These are phyloP conservation scores for Cryptops parisi DNA, from an alignment of 2,888 invertebrate species.

Conservation along the genomic window DNA sequence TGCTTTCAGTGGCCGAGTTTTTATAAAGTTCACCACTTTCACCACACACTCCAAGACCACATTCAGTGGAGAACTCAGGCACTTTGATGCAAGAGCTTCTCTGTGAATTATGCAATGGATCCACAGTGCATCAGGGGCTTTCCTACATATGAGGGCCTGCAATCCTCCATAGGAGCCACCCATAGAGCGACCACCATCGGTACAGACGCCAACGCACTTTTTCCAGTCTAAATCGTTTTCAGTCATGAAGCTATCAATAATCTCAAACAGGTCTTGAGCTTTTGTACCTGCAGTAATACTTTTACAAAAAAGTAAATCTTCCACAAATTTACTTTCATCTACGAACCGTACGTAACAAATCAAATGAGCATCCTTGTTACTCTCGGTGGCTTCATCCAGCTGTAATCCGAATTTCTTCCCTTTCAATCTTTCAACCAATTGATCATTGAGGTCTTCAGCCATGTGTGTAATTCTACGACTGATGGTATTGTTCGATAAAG, in stretches of 20 bases:
- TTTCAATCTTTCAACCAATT: too few relatives aligned
- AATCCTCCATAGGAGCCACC: background rate
- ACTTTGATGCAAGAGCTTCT: background rate
- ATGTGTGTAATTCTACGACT: too few relatives aligned
- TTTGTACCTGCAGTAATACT: background rate
- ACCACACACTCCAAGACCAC: background rate
- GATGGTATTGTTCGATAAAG: background rate
- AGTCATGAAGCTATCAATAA: background rate
- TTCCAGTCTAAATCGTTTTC: background rate
- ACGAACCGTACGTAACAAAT: background rate
- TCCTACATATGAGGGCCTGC: background rate
- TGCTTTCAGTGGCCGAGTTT: background rate
- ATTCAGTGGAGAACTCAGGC: background rate
- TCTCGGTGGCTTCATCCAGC: background rate
- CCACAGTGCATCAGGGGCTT: background rate
- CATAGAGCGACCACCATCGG: background rate
- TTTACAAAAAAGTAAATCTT: background rate
- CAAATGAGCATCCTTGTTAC: background rate
- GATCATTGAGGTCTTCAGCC: too few relatives aligned
- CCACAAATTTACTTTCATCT: background rate
- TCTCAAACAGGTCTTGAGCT: background rate
- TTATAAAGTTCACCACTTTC: background rate
- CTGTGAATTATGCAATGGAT: background rate
- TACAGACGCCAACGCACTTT: background rate
- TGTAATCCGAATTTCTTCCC: too few relatives aligned